Evolutionary conservation across 2,888 invertebrate genomes (phyloP).

Genomic region (Microplitis deprimator): DNA sequence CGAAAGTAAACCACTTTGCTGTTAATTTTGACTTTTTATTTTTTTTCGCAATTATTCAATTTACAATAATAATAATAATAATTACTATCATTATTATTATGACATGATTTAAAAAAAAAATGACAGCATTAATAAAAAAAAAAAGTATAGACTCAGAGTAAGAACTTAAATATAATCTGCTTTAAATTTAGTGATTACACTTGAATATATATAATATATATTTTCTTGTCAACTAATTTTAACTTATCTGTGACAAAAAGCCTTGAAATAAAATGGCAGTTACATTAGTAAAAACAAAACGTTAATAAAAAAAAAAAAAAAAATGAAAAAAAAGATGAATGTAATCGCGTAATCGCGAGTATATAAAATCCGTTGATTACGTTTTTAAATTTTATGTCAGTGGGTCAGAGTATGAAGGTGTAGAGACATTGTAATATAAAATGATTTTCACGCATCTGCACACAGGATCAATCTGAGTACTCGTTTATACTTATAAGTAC

Average conservation of each 20-base stretch:
- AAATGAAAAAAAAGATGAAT: background rate
- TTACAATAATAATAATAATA: background rate
- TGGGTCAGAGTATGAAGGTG: conserved; percentile 60
- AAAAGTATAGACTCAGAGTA: background rate
- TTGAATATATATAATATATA: background rate
- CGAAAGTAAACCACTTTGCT: conserved; percentile 15
- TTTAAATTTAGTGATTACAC: too few relatives aligned
- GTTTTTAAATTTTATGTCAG: conserved; percentile 59
- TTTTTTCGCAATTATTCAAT: background rate
- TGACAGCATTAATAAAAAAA: background rate
- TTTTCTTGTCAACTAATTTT: background rate
- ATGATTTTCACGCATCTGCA: conserved; percentile 49
- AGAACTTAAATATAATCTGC: background rate
- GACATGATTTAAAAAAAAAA: background rate
- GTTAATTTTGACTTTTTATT: background rate
- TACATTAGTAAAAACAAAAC: background rate
- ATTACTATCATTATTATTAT: background rate
- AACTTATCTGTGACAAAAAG: background rate
- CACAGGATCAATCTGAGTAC: conserved; percentile 13
- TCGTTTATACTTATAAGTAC: background rate
- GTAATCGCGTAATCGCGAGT: conserved; percentile 9
- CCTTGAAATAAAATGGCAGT: conserved; percentile 19
- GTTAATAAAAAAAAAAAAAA: background rate
- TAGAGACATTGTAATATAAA: conserved; percentile 50
- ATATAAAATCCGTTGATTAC: conserved; percentile 20